Evolutionary conservation across 2,888 invertebrate species (phyloP), one percentile per base, ranked within the genome.

Genomic region (Linnaemya vulpina): DNA sequence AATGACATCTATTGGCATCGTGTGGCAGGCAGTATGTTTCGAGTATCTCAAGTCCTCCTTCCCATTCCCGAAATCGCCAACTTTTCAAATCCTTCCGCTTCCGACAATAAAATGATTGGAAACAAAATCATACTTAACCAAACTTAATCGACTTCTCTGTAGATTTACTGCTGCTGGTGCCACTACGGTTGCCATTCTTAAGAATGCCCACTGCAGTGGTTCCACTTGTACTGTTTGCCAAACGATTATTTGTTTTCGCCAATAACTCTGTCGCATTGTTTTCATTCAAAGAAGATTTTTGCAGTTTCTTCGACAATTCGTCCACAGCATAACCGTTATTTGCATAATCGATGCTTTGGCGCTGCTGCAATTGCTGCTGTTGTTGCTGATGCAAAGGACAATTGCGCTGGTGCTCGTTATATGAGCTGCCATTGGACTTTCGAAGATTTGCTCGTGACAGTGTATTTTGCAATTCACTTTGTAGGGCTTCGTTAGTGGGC

Each of bases 401-500:
- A 75, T 88, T 86, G 30, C 87, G 86, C 38, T 88, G 87, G 76
- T 88, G 88, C 53, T 88, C 87, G 55, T 85, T 43, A 17, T 49
- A 43, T 15, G 78, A 55, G 58, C 20, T 86, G 51, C 78, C 78
- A 58, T 83, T 86, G 93, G 95, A 94, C 93, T 95, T 95, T 89
- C 94, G 94, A 89, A 96, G 93, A 93, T 96, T 96, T 75, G 96
- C 96, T 90, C 96, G 94, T 88, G 95, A 96, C 84, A 96, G 92
- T 8, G 96, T 96, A 82, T 96, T 94, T 76, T 94, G 95, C 87
- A 96, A 93, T 93, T 96, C 96, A 80, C 95, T 95, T 88, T 96
- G 96, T 79, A 96, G 93, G 88, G 95, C 94, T 89, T 95, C 95
- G 46, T 78, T 86, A 20, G 83, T 81, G 94, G 93, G 70, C 95